A percentile compares a stretch with the other conserved stretches of the same genome.
Conservation (phyloP, 1,140 invertebrate species). For the Dendroctonus valens region DNA sequence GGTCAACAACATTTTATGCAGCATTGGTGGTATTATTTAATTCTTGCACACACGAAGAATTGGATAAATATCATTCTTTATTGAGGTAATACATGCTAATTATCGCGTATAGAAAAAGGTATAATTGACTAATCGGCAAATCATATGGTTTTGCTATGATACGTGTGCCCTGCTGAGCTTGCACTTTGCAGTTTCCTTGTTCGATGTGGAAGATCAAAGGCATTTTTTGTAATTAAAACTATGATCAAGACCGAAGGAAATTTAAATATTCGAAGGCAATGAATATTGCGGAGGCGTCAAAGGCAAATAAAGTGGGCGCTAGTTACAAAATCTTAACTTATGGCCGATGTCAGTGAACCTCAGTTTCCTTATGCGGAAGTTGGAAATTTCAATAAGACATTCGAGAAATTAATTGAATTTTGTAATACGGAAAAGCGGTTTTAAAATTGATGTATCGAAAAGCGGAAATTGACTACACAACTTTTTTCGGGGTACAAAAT, state of each 20-base stretch:
- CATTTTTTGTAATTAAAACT: constrained; percentile 1
- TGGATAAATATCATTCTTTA: constrained; percentile 19
- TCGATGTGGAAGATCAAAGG: neutral
- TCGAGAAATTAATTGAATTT: no score
- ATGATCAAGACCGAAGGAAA: constrained; percentile 3
- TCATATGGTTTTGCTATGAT: constrained; percentile 11
- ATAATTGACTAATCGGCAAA: constrained; percentile 23
- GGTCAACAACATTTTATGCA: constrained; percentile 31
- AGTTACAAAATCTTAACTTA: constrained; percentile 39
- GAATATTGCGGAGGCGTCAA: constrained; percentile 21
- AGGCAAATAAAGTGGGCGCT: constrained; percentile 36
- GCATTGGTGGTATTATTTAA: constrained; percentile 28
- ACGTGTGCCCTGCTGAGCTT: neutral
- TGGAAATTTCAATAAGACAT: constrained; percentile 13
- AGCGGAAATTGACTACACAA: neutral
- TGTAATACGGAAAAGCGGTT: no score
- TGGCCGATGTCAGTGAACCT: constrained; percentile 36
- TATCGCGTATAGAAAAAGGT: constrained; percentile 9
- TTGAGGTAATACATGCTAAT: constrained; percentile 25
- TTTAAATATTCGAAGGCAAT: constrained; percentile 20
- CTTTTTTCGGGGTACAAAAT: neutral
- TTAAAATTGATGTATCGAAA: no score
- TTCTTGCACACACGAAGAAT: constrained; percentile 26
- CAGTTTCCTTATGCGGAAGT: constrained; percentile 27
- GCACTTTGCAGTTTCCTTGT: neutral